phyloP scores from a whole-genome alignment of 2,113 vertebrate species.

The Clarias macrocephalus region DNA sequence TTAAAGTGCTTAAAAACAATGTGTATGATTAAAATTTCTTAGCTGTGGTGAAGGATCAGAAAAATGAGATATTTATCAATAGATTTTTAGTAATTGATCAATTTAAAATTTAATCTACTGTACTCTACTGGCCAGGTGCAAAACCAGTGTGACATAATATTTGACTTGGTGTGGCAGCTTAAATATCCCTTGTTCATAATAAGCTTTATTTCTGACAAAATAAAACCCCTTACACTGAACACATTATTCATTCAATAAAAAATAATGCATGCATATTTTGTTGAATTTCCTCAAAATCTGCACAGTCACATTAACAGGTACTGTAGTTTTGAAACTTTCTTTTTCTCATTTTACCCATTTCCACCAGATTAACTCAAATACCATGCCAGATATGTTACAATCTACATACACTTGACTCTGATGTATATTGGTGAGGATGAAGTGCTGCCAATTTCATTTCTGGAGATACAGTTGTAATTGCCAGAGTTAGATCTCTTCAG shows the following conservation, averaged over 20 bases:
- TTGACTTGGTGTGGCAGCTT: no score
- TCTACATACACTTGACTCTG: conserved; percentile 63
- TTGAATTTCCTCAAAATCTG: neutral
- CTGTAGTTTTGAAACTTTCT: no score
- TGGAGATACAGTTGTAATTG: conserved; percentile 57
- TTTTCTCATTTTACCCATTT: neutral
- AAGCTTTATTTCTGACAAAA: neutral
- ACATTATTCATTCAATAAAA: neutral
- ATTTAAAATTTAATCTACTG: no score
- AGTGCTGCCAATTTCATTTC: conserved; percentile 47
- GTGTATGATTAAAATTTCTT: no score
- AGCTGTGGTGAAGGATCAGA: no score
- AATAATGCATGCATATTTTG: neutral
- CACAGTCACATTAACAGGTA: neutral
- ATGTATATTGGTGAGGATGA: conserved; percentile 39
- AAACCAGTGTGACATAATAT: no score
- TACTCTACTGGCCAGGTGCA: no score
- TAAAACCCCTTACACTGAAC: neutral
- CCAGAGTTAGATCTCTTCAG: conserved; percentile 52
- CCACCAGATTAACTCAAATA: neutral
- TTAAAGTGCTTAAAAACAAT: no score
- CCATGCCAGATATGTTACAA: neutral
- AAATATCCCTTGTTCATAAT: neutral
- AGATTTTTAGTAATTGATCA: no score
- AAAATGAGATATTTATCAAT: no score